These are phyloP conservation scores for Callionymus lyra DNA, from an alignment of 2,113 vertebrate species.

Conservation along the genomic window DNA sequence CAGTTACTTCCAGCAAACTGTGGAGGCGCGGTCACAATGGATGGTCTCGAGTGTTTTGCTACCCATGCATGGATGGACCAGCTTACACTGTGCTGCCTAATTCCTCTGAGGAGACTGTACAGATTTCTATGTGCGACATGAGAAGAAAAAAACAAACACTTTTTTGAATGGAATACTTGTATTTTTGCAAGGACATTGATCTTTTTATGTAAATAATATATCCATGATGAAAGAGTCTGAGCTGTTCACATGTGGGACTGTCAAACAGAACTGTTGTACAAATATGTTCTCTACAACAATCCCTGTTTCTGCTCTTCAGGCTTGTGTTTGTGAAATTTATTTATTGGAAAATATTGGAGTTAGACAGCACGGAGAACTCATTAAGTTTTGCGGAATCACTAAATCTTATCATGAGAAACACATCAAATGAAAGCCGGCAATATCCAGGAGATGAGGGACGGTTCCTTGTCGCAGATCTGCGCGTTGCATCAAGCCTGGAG, in stretches of 20 bases:
- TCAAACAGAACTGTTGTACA: background rate
- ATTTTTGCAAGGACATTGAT: conserved; percentile 62
- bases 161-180: conserved; percentile 65
- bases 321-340: conserved; percentile 48
- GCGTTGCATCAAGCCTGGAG: conserved; percentile 36
- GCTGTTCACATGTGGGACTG: conserved; percentile 37
- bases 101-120: conserved; percentile 61
- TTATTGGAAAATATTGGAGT: conserved; percentile 42
- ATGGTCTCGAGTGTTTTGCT: conserved; percentile 63
- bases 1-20: conserved; percentile 63
- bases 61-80: conserved; percentile 62
- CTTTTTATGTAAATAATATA: conserved; percentile 65
- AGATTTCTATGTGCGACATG: conserved; percentile 61
- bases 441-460: conserved; percentile 53
- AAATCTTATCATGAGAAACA: conserved; percentile 52
- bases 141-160: conserved; percentile 27
- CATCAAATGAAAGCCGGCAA: conserved; percentile 60
- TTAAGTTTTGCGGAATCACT: conserved; percentile 56
- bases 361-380: conserved; percentile 52
- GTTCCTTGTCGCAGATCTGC: conserved; percentile 39
- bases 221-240: conserved; percentile 45
- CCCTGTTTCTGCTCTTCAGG: conserved; percentile 27
- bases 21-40: conserved; percentile 61
- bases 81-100: conserved; percentile 62
- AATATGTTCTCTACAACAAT: conserved; percentile 18